Conservation (phyloP, 2,888 invertebrate species). For the Microdon myrmicae region DNA sequence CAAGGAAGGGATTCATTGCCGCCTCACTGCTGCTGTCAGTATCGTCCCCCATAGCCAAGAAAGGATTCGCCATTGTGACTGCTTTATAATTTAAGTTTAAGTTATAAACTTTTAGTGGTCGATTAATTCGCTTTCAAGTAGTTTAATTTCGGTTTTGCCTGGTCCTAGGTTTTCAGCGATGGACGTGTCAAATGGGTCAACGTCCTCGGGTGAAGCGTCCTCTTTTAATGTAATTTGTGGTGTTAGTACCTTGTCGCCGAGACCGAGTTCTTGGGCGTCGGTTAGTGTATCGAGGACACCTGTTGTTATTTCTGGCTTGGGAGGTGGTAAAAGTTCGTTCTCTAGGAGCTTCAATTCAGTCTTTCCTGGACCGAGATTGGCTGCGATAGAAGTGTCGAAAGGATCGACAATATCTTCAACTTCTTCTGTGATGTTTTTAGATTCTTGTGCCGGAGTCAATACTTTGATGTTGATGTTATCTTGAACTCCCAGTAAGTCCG, state of each 20-base stretch:
- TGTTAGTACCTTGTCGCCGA: conserved; percentile 78
- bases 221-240: conserved; percentile 68
- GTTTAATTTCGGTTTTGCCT: conserved; percentile 81
- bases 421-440: conserved; percentile 61
- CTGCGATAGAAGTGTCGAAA: conserved; percentile 85
- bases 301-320: conserved; percentile 56
- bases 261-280: conserved; percentile 67
- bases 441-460: conserved; percentile 73
- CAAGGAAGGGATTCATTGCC: conserved; percentile 76
- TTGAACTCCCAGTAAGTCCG: conserved; percentile 67
- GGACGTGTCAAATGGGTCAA: conserved; percentile 90
- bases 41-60: conserved; percentile 79
- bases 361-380: conserved; percentile 78
- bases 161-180: conserved; percentile 81
- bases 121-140: conserved; percentile 80
- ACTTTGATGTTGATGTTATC: conserved; percentile 77
- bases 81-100: conserved; percentile 25
- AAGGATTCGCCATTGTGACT: conserved; percentile 80
- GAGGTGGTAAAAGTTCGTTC: conserved; percentile 75
- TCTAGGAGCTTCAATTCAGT: conserved; percentile 82
- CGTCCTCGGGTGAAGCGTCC: conserved; percentile 67
- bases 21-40: conserved; percentile 67
- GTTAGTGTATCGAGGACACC: conserved; percentile 65
- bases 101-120: conserved; percentile 61
- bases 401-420: conserved; percentile 76